Evolutionary conservation across 1,140 invertebrate species (phyloP).

Genomic region (Latrodectus geometricus): DNA sequence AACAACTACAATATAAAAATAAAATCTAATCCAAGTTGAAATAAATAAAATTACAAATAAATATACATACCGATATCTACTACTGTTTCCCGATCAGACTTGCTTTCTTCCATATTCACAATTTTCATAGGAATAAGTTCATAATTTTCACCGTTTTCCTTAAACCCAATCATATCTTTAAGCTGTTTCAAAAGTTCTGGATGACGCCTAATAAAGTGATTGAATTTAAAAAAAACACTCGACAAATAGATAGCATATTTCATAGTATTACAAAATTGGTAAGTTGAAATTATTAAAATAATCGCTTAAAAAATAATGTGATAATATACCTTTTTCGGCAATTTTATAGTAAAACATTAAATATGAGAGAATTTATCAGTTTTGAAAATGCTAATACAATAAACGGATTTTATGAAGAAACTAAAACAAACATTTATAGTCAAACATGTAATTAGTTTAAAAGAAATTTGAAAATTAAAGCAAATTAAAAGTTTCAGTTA

Average conservation of each 20-base stretch:
- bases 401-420: too few relatives aligned
- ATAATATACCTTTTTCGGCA: background rate
- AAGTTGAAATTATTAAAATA: background rate
- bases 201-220: constrained; percentile 65
- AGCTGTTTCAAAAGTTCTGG: constrained; percentile 93
- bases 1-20: background rate
- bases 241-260: background rate
- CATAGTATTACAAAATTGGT: background rate
- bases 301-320: background rate
- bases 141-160: constrained; percentile 67
- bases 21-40: background rate
- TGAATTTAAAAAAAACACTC: background rate
- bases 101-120: background rate
- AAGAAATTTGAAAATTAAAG: too few relatives aligned
- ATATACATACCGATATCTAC: constrained; percentile 67
- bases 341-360: background rate
- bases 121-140: constrained; percentile 47
- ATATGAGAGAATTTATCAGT: background rate
- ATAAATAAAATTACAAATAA: background rate
- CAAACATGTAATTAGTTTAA: too few relatives aligned
- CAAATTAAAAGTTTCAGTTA: too few relatives aligned
- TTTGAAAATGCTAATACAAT: background rate
- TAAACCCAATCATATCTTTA: constrained; percentile 86
- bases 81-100: background rate
- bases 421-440: too few relatives aligned